Conservation (phyloP, 2,113 vertebrate genomes). For the Perca schrenkii region DNA sequence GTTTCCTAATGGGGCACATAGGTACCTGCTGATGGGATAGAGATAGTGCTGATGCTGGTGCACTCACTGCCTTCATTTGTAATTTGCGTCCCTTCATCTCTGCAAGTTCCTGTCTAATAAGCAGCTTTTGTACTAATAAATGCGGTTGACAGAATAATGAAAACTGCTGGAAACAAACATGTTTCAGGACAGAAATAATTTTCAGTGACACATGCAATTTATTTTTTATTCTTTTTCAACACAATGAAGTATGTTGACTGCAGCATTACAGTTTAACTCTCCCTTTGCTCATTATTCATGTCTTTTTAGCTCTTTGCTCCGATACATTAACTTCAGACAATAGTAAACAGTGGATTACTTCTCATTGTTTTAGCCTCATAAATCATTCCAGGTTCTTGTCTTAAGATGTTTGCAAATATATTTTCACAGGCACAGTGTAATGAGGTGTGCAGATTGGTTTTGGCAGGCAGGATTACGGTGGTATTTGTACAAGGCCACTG, state of each 20-base stretch:
- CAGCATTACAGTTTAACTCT: constrained; percentile 20
- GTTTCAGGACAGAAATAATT: background rate
- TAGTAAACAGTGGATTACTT: constrained; percentile 54
- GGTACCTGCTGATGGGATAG: constrained; percentile 21
- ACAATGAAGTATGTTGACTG: background rate
- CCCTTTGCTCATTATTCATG: constrained; percentile 53
- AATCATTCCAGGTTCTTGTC: constrained; percentile 60
- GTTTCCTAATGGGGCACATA: constrained; percentile 27
- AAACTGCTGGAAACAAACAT: background rate
- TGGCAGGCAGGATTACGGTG: constrained; percentile 45
- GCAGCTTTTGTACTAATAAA: background rate
- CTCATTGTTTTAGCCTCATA: constrained; percentile 58
- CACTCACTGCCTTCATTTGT: constrained; percentile 5
- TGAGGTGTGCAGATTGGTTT: constrained; percentile 68
- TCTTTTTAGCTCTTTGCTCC: constrained; percentile 36
- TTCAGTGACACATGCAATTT: background rate
- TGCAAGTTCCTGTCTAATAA: constrained; percentile 2
- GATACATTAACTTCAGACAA: constrained; percentile 56
- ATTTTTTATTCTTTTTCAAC: background rate
- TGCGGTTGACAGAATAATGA: background rate
- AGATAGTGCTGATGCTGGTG: constrained; percentile 34
- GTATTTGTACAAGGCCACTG: constrained; percentile 33
- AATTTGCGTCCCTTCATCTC: background rate
- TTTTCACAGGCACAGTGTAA: constrained; percentile 41
- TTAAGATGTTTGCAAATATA: constrained; percentile 52